phyloP scores from a whole-genome alignment of 2,797 vertebrate genomes.

The Streptopelia turtur region DNA sequence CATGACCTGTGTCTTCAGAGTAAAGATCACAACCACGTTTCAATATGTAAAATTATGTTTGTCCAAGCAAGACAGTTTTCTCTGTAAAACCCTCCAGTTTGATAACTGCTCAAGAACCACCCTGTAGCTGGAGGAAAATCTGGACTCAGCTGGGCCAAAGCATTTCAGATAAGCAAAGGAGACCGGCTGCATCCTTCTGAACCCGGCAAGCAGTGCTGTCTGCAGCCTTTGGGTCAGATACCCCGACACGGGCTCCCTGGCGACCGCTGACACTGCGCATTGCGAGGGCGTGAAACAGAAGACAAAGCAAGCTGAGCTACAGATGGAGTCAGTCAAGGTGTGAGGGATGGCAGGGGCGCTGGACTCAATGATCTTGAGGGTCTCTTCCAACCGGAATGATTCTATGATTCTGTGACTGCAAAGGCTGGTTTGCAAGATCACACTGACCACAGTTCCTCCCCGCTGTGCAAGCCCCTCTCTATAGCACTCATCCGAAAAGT shows the following conservation, averaged over 20 bases:
- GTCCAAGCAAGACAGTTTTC: not conserved
- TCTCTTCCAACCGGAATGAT: no score
- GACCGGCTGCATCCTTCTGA: not conserved
- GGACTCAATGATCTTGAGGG: no score
- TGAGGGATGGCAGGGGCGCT: not conserved
- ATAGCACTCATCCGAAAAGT: not conserved
- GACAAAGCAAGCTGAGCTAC: not conserved
- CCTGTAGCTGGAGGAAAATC: not conserved
- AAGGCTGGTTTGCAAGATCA: not conserved
- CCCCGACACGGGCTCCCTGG: not conserved
- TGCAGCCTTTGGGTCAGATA: not conserved
- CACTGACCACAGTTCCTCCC: not conserved
- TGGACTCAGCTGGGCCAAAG: not conserved
- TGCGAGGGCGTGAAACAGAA: not conserved
- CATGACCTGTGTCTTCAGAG: not conserved
- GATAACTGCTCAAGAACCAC: not conserved
- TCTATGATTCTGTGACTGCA: no score
- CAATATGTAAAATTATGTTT: not conserved
- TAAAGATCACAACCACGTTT: not conserved
- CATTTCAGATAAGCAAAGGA: not conserved
- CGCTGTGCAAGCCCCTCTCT: not conserved
- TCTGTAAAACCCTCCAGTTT: not conserved
- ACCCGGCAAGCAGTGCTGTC: not conserved
- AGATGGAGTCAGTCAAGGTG: not conserved
- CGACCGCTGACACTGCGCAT: not conserved